Evolutionary conservation across 30 jellyfish, hydroid and myxozoan genomes (phyloP).

Genomic region (Cassiopea andromeda): DNA sequence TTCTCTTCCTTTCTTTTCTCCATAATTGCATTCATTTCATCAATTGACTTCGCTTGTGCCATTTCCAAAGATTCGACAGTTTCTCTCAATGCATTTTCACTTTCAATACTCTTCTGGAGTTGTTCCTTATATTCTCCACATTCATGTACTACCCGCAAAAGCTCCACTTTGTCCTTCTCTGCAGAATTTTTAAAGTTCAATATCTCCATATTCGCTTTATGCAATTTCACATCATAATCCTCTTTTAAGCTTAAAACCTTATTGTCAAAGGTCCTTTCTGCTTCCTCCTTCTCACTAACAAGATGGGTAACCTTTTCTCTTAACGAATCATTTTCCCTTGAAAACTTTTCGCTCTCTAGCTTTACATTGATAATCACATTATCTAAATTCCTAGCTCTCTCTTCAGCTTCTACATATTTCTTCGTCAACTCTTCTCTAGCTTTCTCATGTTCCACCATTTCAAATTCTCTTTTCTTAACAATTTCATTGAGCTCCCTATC

Average conservation of each 20-base stretch:
- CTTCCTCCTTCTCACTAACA: slow-evolving; percentile 5
- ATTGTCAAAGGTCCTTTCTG: slow-evolving; percentile 1
- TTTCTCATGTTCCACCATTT: slow-evolving; percentile 1
- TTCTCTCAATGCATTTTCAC: background rate
- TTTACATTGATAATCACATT: background rate
- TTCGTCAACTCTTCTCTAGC: slow-evolving; percentile 18
- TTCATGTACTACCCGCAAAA: slow-evolving; percentile 35
- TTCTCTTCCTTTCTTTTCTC: slow-evolving; percentile 5
- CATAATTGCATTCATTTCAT: background rate
- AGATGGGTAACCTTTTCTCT: slow-evolving; percentile 15
- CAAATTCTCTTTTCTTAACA: background rate
- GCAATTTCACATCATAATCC: slow-evolving; percentile 28
- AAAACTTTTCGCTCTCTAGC: background rate
- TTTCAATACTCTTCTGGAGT: slow-evolving; percentile 1
- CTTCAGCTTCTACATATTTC: slow-evolving; percentile 11
- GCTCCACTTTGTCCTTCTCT: slow-evolving; percentile 45
- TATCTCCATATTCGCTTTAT: slow-evolving; percentile 14
- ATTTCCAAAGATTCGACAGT: slow-evolving; percentile 2
- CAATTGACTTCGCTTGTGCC: slow-evolving; percentile 17
- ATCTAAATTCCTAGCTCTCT: background rate
- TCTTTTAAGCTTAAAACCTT: background rate
- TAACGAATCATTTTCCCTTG: slow-evolving; percentile 8
- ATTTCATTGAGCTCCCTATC: slow-evolving; percentile 7
- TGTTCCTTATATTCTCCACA: slow-evolving; percentile 12
- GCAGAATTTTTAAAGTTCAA: slow-evolving; percentile 26